These are phyloP conservation scores for Porphyrio hochstetteri DNA, from an alignment of 2,113 vertebrate genomes.

Conservation along the genomic window DNA sequence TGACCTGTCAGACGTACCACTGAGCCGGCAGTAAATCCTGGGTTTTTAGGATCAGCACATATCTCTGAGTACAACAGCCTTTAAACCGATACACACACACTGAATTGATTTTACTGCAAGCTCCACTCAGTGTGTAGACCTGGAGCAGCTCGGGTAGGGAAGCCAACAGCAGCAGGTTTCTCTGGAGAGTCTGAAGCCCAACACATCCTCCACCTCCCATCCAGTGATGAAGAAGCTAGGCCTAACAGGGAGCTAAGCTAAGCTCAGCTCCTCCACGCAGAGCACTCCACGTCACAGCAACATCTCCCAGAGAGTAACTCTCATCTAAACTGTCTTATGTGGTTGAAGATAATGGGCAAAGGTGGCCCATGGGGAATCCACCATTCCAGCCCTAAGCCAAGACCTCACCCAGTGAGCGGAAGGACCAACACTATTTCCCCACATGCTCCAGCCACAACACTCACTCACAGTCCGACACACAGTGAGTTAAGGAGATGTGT, in stretches of 20 bases:
- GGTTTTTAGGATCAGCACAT: neutral
- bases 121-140: neutral
- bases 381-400: neutral
- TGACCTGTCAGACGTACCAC: neutral
- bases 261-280: neutral
- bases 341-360: accelerated
- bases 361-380: neutral
- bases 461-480: accelerated
- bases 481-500: neutral
- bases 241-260: no score
- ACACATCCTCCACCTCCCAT: neutral
- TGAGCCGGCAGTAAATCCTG: neutral
- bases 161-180: neutral
- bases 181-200: neutral
- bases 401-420: neutral
- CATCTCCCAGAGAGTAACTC: neutral
- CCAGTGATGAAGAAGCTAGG: neutral
- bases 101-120: neutral
- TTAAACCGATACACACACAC: accelerated
- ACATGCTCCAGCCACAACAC: neutral
- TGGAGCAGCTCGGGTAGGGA: neutral
- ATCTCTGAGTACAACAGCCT: neutral
- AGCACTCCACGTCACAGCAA: accelerated
- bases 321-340: accelerated
- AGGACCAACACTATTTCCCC: neutral